phyloP scores from a whole-genome alignment of 37 sponge, comb jelly and placozoan species.

The Aplysina aerophoba region DNA sequence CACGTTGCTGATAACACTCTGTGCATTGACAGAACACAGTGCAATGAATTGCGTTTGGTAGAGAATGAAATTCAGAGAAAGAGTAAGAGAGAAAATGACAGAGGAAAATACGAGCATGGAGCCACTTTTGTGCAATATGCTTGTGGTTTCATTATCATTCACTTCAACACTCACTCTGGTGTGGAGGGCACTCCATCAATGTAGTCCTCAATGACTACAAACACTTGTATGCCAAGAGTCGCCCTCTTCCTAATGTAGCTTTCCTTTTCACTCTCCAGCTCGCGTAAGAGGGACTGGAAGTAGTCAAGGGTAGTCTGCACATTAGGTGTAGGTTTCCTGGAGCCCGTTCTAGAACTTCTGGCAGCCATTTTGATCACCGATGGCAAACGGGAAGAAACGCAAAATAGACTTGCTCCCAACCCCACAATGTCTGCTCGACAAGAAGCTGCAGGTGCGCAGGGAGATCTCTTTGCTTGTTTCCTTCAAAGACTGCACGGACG shows the following conservation, averaged over 20 bases:
- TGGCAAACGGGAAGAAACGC: too few species aligned
- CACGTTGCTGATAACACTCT: too few species aligned
- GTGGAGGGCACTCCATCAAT: background rate
- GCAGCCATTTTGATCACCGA: too few species aligned
- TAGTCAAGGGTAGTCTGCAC: background rate
- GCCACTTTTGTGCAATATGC: background rate
- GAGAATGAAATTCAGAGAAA: too few species aligned
- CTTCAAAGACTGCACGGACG: background rate
- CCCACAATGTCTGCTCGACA: slow-evolving; percentile 13
- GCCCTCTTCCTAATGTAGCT: background rate
- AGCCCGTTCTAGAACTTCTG: too few species aligned
- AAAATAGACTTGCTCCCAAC: too few species aligned
- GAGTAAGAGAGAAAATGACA: too few species aligned
- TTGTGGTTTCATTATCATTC: background rate
- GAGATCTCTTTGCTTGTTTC: slow-evolving; percentile 1
- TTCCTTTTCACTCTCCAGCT: background rate
- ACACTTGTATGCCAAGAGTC: background rate
- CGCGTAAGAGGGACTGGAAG: background rate
- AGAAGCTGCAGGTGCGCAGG: background rate
- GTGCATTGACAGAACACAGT: too few species aligned
- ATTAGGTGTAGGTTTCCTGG: too few species aligned
- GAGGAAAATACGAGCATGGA: too few species aligned
- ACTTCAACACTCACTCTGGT: background rate
- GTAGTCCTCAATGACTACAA: slow-evolving; percentile 4
- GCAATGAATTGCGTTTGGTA: too few species aligned